Evolutionary conservation across 2,113 vertebrate genomes (phyloP).

Genomic region (Clupea harengus): DNA sequence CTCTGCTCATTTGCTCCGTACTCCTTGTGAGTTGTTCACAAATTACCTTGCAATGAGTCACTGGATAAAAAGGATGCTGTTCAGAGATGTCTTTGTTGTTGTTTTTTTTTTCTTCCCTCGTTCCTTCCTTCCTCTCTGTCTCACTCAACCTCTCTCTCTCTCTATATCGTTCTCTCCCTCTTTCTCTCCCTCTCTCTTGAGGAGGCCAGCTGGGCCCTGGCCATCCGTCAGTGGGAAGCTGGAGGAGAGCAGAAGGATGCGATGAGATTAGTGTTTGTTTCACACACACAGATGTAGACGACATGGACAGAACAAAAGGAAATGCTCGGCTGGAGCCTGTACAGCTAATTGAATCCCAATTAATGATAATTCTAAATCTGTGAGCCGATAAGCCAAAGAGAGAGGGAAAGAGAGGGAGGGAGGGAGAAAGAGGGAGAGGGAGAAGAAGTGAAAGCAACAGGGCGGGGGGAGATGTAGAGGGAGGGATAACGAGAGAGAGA

Average conservation of each 20-base stretch:
- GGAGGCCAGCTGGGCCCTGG: constrained; percentile 14
- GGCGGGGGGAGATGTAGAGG: not conserved
- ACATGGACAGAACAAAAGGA: constrained; percentile 12
- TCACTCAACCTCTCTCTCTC: not conserved
- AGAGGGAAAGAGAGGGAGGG: not conserved
- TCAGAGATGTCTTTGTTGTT: not conserved
- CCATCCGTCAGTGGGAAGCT: not conserved
- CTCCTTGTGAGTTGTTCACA: not conserved
- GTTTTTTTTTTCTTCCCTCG: not conserved
- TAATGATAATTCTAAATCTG: constrained; percentile 17
- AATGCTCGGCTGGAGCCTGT: constrained; percentile 9
- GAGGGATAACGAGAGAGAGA: not conserved
- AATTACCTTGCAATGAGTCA: constrained; percentile 9
- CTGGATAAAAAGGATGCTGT: constrained; percentile 10
- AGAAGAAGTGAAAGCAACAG: not conserved
- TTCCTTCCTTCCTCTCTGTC: not conserved
- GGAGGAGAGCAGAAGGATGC: not conserved
- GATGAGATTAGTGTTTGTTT: constrained; percentile 15
- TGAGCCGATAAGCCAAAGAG: not conserved
- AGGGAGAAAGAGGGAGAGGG: not conserved
- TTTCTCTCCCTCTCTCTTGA: not conserved
- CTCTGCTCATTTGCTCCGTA: not conserved
- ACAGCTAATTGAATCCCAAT: constrained; percentile 14
- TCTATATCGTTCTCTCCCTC: not conserved
- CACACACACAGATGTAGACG: constrained; percentile 2